Evolutionary conservation across 2,113 vertebrate genomes (phyloP), one percentile per base, ranked within the genome.

Genomic region (Orcinus orca): DNA sequence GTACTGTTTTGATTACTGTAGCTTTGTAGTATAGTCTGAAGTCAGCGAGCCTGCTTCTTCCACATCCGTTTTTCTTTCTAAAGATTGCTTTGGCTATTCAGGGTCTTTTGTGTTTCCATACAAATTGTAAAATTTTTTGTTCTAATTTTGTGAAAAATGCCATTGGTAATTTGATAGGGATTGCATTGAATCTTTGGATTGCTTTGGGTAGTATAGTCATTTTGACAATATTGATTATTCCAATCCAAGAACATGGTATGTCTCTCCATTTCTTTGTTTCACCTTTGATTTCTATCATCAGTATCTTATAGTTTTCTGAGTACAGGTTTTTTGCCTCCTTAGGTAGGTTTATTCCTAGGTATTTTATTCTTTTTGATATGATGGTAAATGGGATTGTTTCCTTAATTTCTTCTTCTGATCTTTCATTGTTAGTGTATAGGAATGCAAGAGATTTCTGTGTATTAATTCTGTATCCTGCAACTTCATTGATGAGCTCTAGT

Each of bases 301-400:
- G 41, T 76, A 18, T 76, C 73, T 47, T 47, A 76, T 8, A 18
- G 74, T 50, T 50, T 77, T 33, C 29, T 77, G 74, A 50, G 44
- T 33, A 12, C 29, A 77, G 74, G 11, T 50, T 17, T 77, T 29
- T 77, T 77, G 44, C 17, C 44, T 21, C 74, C 17, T 77, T 77
- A 21, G 0, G 0, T 33, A 21, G 29, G 9, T 77, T n/a, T n/a
- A n/a, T n/a, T n/a, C n/a, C n/a, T 53, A 33, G 74, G 31, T 77
- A 77, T 77, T 77, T 77, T 33, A 77, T 77, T 77, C 44, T 33
- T 77, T 29, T 29, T 53, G 44, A 77, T 77, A 17, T 77, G 74
- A 33, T 33, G 44, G 74, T 33, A 50, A 77, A 53, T 77, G 50
- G 44, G 17, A 7, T 53, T 77, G 17, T 50, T 77, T 77, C 44